A percentile compares a stretch with the other conserved stretches of the same genome.
Conservation (phyloP, 2,888 invertebrate species). For the Drosophila eohydei region DNA sequence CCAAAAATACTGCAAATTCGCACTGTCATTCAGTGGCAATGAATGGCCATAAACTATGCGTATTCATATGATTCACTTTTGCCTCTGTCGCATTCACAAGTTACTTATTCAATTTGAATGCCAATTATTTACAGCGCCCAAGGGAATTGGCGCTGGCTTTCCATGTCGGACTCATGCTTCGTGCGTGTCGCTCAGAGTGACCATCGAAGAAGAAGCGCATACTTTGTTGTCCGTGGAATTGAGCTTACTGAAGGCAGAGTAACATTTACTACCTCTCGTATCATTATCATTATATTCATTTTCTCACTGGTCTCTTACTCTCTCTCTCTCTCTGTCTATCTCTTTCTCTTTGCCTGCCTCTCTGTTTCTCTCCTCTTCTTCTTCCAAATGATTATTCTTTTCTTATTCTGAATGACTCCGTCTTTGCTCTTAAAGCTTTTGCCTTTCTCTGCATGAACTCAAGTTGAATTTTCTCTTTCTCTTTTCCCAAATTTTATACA, state of each 20-base stretch:
- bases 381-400: background rate
- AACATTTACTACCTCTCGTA: background rate
- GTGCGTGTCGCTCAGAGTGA: background rate
- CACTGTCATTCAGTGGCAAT: constrained; percentile 18
- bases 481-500: no score
- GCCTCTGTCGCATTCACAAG: constrained; percentile 11
- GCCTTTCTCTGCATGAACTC: background rate
- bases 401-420: background rate
- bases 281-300: background rate
- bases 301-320: background rate
- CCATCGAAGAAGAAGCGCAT: background rate
- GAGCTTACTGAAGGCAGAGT: background rate
- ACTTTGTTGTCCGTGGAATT: background rate
- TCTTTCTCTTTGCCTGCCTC: background rate
- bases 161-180: background rate
- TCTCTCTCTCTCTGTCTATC: background rate
- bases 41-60: constrained; percentile 14
- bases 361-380: background rate
- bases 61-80: constrained; percentile 30
- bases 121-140: constrained; percentile 17
- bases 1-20: constrained; percentile 15
- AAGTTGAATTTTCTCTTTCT: background rate
- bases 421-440: no score
- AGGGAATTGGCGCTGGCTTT: background rate
- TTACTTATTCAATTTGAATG: constrained; percentile 35